These are phyloP conservation scores for Seriola dumerili DNA, from an alignment of 2,113 vertebrate species.

Conservation along the genomic window DNA sequence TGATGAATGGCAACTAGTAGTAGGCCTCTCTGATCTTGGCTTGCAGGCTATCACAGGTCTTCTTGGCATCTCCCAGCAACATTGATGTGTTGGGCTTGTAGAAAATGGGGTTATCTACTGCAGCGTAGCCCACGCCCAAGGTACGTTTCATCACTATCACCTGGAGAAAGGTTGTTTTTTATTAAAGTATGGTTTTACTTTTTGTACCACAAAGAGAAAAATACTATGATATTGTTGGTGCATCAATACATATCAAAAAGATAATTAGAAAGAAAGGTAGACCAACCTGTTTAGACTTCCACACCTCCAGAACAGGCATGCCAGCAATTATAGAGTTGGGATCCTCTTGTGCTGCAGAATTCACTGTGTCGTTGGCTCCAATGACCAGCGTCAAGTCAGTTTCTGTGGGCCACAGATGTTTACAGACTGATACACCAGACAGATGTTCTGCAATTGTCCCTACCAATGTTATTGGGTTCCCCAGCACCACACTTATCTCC, in stretches of 20 bases:
- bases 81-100: conserved; percentile 86
- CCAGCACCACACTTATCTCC: conserved; percentile 58
- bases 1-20: conserved; percentile 60
- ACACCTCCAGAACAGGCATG: conserved; percentile 98
- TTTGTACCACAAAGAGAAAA: not conserved
- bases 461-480: conserved; percentile 36
- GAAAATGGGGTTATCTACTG: conserved; percentile 88
- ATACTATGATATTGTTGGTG: not conserved
- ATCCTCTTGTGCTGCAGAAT: conserved; percentile 98
- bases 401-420: conserved; percentile 81
- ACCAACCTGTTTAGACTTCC: conserved; percentile 97
- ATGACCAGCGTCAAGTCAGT: conserved; percentile 97
- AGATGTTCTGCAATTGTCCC: conserved; percentile 14
- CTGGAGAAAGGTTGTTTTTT: conserved; percentile 51
- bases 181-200: not conserved
- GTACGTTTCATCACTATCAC: conserved; percentile 90
- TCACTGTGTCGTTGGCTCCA: conserved; percentile 98
- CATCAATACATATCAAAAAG: not conserved
- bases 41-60: conserved; percentile 81
- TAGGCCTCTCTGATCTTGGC: conserved; percentile 83
- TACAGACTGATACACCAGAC: conserved; percentile 35
- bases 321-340: conserved; percentile 98
- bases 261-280: not conserved
- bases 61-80: conserved; percentile 87
- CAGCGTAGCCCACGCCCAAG: conserved; percentile 87